phyloP scores from a whole-genome alignment of 1,140 invertebrate genomes.

The Pectinophora gossypiella region DNA sequence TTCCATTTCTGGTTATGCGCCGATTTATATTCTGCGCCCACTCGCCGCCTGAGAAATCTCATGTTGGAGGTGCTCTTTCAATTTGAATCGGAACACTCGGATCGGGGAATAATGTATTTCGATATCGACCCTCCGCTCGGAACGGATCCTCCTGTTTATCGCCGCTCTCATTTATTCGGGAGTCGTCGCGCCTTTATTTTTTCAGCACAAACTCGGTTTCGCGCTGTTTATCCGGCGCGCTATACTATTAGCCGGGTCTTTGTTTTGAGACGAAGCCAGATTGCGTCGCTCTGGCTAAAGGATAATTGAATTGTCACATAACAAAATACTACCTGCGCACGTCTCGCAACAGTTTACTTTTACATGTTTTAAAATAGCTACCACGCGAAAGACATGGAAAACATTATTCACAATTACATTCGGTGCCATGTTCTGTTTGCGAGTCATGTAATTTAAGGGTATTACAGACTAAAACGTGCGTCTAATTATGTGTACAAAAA shows the following conservation, averaged over 20 bases:
- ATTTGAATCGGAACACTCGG: slow-evolving; percentile 75
- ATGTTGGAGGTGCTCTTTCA: slow-evolving; percentile 75
- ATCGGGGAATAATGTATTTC: slow-evolving; percentile 75
- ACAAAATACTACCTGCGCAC: slow-evolving; percentile 16
- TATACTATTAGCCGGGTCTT: slow-evolving; percentile 62
- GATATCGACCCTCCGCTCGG: slow-evolving; percentile 68
- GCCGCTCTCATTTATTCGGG: slow-evolving; percentile 71
- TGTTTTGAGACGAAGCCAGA: slow-evolving; percentile 60
- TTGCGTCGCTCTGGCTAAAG: slow-evolving; percentile 44
- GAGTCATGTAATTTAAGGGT: neutral
- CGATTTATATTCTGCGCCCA: slow-evolving; percentile 75
- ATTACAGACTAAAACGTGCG: neutral
- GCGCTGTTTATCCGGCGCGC: slow-evolving; percentile 59
- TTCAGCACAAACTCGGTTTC: slow-evolving; percentile 60
- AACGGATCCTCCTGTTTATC: slow-evolving; percentile 73
- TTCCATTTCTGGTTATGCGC: slow-evolving; percentile 71
- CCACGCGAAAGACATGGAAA: neutral
- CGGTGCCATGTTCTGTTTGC: slow-evolving; percentile 1
- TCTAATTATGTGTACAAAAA: too few relatives aligned
- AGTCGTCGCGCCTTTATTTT: slow-evolving; percentile 73
- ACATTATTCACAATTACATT: slow-evolving; percentile 3
- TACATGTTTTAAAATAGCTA: neutral
- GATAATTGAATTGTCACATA: slow-evolving; percentile 65
- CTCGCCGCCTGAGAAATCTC: slow-evolving; percentile 73
- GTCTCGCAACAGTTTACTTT: neutral